Conservation (phyloP, 2,888 invertebrate species). For the Mesochorus sp. region DNA sequence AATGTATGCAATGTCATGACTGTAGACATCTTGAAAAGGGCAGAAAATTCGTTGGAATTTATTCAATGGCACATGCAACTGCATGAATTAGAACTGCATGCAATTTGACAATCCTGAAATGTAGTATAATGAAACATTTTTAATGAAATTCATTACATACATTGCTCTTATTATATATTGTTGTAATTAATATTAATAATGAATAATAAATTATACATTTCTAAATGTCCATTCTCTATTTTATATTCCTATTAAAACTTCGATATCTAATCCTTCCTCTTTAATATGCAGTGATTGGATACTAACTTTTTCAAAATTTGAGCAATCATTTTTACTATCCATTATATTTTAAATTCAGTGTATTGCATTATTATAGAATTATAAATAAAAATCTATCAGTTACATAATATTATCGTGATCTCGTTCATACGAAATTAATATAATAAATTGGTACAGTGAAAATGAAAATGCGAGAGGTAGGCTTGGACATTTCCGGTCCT, state of each 20-base stretch:
- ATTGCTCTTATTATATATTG: too few species aligned
- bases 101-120: neutral
- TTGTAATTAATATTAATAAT: too few species aligned
- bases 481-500: slow-evolving; percentile 42
- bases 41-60: slow-evolving; percentile 67
- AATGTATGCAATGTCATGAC: slow-evolving; percentile 79
- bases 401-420: neutral
- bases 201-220: too few species aligned
- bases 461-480: slow-evolving; percentile 32
- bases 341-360: too few species aligned
- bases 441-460: slow-evolving; percentile 8
- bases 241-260: too few species aligned
- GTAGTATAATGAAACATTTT: neutral
- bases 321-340: too few species aligned
- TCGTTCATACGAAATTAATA: neutral
- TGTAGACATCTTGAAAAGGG: slow-evolving; percentile 74
- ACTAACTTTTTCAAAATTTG: too few species aligned
- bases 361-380: neutral
- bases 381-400: neutral
- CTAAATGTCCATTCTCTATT: too few species aligned
- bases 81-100: slow-evolving; percentile 17
- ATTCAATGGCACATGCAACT: slow-evolving; percentile 75
- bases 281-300: too few species aligned
- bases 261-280: too few species aligned
- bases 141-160: neutral